phyloP scores from a whole-genome alignment of 1,140 invertebrate species.

The Melipona quadrifasciata region DNA sequence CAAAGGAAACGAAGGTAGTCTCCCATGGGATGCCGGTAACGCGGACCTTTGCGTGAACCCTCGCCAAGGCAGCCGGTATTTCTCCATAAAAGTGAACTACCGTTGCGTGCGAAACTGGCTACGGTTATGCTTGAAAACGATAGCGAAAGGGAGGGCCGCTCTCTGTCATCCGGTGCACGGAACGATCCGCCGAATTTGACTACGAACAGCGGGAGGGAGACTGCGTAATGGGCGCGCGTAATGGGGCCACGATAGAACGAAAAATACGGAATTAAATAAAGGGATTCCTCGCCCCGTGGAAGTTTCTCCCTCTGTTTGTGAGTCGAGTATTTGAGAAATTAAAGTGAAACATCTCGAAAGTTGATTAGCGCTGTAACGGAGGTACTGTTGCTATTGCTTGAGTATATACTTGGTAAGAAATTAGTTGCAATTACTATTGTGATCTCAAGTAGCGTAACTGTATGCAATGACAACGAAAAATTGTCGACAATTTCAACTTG shows the following conservation, averaged over 20 bases:
- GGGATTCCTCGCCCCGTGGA: neutral
- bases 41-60: conserved; percentile 55
- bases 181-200: conserved; percentile 48
- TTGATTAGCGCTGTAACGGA: too few relatives aligned
- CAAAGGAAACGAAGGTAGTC: conserved; percentile 36
- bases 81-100: conserved; percentile 61
- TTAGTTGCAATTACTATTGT: too few relatives aligned
- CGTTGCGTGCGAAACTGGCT: conserved; percentile 54
- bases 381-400: too few relatives aligned
- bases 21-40: conserved; percentile 56
- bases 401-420: too few relatives aligned
- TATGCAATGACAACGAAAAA: too few relatives aligned
- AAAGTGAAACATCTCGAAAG: neutral
- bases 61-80: conserved; percentile 53
- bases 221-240: neutral
- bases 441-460: too few relatives aligned
- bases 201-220: neutral
- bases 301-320: neutral
- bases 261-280: conserved; percentile 22
- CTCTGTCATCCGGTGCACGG: conserved; percentile 19
- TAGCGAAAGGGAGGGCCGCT: conserved; percentile 39
- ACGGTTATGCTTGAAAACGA: conserved; percentile 55
- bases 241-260: neutral
- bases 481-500: too few relatives aligned
- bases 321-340: neutral